Evolutionary conservation across 1,140 invertebrate species (phyloP), one percentile per base, ranked within the genome.

Genomic region (Venustaconcha ellipsiformis): DNA sequence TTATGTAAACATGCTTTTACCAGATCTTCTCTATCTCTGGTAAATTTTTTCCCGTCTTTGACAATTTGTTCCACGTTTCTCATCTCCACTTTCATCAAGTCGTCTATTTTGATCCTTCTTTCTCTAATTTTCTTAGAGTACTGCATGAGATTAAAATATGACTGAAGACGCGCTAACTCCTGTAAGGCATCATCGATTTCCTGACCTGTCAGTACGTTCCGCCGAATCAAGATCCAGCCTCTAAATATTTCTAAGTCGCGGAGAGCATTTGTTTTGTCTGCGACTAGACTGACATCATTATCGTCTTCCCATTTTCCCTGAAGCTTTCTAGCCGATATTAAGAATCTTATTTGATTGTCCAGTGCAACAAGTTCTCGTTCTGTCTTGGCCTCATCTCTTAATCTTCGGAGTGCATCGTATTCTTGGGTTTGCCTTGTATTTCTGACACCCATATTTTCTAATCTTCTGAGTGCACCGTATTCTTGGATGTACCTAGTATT

Each of bases 1-100:
- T 80, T 69, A 1, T 73, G 59, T 11, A 82, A 23, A 12, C 83
- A 73, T n/a, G 63, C 6, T 57, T 81, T 70, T n/a, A 77, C 75
- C 14, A 18, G 55, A n/a, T 57, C 18, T 67, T 63, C 67, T 12
- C 67, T 30, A 12, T 8, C n/a, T 14, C 56, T 65, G 23, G 55
- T 30, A 23, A 67, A 77, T 63, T 77, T 77, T 57, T 60, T 37
- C 14, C 11, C 23, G 17, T 70, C 59, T 64, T 60, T 67, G 8
- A 77, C 2, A 18, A 67, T 60, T 37, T 56, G 67, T 68, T 77
- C 75, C 13, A 57, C 69, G n/a, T 77, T 70, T 59, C 23, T 13
- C 23, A 77, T 77, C 20, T 67, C 72, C 48, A 14, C 20, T 55
- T 68, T 77, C 55, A 77, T 12, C 57, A 15, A 1, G 18, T 26